A percentile compares a stretch with the other conserved stretches of the same genome.
Conservation (phyloP, 1,140 invertebrate species). For the Formica selysi region DNA sequence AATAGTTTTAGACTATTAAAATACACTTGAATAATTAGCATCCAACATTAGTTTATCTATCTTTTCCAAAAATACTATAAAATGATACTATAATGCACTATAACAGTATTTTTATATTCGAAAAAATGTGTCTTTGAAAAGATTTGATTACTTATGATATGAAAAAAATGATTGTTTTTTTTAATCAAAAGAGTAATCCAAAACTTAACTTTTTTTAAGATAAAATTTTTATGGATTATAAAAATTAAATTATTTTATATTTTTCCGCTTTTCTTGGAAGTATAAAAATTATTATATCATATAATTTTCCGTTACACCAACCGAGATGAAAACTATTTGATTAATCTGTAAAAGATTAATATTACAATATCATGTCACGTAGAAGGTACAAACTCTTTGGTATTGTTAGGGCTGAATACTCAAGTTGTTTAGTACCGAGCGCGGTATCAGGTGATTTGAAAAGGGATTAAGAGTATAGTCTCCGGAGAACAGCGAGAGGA, state of each 20-base stretch:
- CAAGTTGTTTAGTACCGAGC: neutral
- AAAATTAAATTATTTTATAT: neutral
- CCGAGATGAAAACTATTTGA: neutral
- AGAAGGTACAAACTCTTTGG: neutral
- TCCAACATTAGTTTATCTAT: neutral
- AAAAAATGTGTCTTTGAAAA: neutral
- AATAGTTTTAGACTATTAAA: conserved; percentile 2
- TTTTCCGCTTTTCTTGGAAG: neutral
- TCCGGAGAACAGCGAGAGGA: conserved; percentile 14
- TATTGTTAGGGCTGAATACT: neutral
- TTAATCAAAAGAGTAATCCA: neutral
- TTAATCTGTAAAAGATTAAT: neutral
- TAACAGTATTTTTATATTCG: neutral
- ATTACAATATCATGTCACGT: neutral
- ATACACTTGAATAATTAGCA: neutral
- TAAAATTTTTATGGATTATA: neutral
- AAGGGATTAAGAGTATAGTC: neutral
- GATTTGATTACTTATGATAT: neutral
- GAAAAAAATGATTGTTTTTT: neutral
- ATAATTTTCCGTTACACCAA: neutral
- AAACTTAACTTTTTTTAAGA: neutral
- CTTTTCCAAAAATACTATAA: neutral
- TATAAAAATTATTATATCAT: neutral
- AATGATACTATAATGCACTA: neutral
- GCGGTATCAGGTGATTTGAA: neutral